Conservation (phyloP, 2,113 vertebrate genomes). For the Rhynchomys soricoides region DNA sequence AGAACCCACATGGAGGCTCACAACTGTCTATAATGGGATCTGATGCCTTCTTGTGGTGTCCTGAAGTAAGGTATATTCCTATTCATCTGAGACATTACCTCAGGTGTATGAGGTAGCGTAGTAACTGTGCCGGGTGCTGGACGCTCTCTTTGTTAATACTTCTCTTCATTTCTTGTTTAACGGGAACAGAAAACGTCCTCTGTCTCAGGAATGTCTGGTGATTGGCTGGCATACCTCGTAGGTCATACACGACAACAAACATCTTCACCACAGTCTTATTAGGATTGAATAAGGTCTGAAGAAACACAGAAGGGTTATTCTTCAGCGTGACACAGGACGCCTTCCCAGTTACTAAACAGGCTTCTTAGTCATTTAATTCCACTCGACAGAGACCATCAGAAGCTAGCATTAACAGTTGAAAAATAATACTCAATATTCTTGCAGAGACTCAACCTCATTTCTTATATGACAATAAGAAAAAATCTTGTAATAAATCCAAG, state of each 20-base stretch:
- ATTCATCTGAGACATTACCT: constrained; percentile 86
- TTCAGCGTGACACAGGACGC: constrained; percentile 38
- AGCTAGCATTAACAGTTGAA: constrained; percentile 13
- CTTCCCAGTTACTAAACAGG: constrained; percentile 31
- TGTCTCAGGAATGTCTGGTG: constrained; percentile 99
- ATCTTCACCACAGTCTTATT: constrained; percentile 99
- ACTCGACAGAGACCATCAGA: not conserved
- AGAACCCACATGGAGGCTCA: not conserved
- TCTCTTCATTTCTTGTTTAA: constrained; percentile 92
- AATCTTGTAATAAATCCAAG: constrained; percentile 30
- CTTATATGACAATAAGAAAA: constrained; percentile 54
- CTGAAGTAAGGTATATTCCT: constrained; percentile 14
- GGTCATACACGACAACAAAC: constrained; percentile 99
- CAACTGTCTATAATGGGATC: not conserved
- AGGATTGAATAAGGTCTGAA: constrained; percentile 99
- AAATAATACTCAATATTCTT: constrained; percentile 53
- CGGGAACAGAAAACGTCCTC: constrained; percentile 98
- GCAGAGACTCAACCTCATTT: constrained; percentile 32
- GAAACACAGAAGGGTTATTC: constrained; percentile 70
- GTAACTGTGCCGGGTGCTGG: constrained; percentile 89
- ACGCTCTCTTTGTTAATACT: constrained; percentile 90
- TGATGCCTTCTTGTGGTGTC: not conserved
- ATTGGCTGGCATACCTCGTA: constrained; percentile 97
- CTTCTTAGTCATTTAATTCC: not conserved
- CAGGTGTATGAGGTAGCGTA: constrained; percentile 99